Base-by-base conservation (phyloP, 2,888 invertebrate genomes). In the Globia sparganii region DNA sequence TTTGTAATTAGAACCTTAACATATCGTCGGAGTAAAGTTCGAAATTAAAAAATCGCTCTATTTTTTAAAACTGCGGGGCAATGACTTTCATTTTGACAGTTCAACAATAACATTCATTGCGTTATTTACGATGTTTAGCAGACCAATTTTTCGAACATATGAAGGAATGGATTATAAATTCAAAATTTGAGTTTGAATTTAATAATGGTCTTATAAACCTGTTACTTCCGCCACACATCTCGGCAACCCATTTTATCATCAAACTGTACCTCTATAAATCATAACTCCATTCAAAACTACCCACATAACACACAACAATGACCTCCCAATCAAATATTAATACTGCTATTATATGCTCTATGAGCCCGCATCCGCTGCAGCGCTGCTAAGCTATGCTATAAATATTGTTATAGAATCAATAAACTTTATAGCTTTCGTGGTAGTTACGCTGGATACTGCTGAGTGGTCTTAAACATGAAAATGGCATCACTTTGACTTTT, bases 271-370 rank as follows among this genome's bases (percentile, higher is more conserved):
- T 62, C 31, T 21, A n/a, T 28, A 73, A 34, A 69, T 49, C 37
- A 65, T 21, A 69, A 84, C 37, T 34, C 56, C 15, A 81, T 68
- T 40, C 34, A 46, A 68, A 72, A 69, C 82, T 76, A 72, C 68
- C 77, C 69, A 72, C 68, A 83, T 76, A 53, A 37, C 53, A 68
- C 34, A 64, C 58, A 58, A 81, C 77, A 88, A 84, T 86, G 81
- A 72, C 78, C 79, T n/a, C 37, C 71, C 79, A 77, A 84, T 88
- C 75, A 86, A 88, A 80, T 81, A 88, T 88, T 84, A 84, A 86
- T 84, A 80, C 65, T 13, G 40, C 76, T 62, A 80, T 86, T 81
- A 78, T 65, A 67, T 70, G 59, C 62, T 53, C 78, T 25, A 70
- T 66, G 76, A 64, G 46, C 82, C 79, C 88, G 81, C 84, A 82